phyloP scores from a whole-genome alignment of 2,113 vertebrate species.

The Orcinus orca region DNA sequence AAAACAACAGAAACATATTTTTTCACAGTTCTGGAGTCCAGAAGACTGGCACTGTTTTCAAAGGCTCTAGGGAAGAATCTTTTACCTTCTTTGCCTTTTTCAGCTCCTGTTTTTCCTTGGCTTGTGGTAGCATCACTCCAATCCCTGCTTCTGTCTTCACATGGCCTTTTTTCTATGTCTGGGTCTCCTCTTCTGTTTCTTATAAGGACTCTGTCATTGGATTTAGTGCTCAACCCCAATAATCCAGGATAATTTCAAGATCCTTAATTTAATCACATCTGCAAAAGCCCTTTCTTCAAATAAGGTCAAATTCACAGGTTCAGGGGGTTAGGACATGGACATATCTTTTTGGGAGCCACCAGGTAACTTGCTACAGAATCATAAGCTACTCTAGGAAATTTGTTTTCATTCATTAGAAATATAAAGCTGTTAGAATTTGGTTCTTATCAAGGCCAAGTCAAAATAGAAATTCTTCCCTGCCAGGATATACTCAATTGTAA shows the following conservation, averaged over 20 bases:
- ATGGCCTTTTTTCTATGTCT: not conserved
- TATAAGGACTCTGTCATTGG: not conserved
- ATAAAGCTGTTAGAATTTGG: not conserved
- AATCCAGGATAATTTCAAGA: not conserved
- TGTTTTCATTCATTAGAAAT: not conserved
- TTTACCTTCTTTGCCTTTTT: not conserved
- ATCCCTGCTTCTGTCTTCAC: not conserved
- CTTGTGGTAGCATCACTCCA: not conserved
- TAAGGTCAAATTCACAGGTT: not conserved
- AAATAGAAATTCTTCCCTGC: not conserved
- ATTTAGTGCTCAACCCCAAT: too few species aligned
- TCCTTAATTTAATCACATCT: not conserved
- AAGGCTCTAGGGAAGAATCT: not conserved
- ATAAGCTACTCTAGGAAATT: not conserved
- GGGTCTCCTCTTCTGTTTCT: not conserved
- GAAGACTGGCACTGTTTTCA: not conserved
- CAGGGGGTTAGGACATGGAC: not conserved
- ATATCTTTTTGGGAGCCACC: not conserved
- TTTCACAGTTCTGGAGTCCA: not conserved
- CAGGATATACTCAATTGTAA: not conserved
- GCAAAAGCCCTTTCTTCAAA: constrained; percentile 11
- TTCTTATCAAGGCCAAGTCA: constrained; percentile 31
- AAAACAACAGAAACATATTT: not conserved
- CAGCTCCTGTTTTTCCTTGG: not conserved
- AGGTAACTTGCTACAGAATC: not conserved